A percentile compares a stretch with the other conserved stretches of the same genome.
Evolutionary conservation across 2,797 vertebrate genomes (phyloP).

Genomic region (Echeneis naucrates): DNA sequence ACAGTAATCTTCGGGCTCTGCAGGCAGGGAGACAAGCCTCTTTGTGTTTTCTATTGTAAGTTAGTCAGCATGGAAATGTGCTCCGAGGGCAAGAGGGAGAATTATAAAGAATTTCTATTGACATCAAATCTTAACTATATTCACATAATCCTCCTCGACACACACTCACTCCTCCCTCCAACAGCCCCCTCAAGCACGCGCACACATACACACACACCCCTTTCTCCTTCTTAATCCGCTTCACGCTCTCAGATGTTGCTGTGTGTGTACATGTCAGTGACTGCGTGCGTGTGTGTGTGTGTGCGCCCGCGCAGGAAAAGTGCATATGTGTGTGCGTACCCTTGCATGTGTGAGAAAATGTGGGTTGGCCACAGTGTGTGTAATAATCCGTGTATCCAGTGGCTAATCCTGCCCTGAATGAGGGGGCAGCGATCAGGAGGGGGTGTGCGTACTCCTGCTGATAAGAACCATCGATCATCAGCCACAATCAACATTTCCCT

Average conservation of each 20-base stretch:
- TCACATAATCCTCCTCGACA: conserved; percentile 72
- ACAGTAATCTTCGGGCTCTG: conserved; percentile 63
- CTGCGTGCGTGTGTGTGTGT: not conserved
- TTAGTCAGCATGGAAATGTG: conserved; percentile 72
- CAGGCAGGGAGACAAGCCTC: conserved; percentile 64
- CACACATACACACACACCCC: not conserved
- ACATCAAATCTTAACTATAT: conserved; percentile 77
- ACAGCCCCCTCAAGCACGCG: conserved; percentile 7
- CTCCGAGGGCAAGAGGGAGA: conserved; percentile 65
- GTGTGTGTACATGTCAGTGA: not conserved
- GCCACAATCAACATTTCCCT: conserved; percentile 18
- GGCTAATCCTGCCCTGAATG: conserved; percentile 65
- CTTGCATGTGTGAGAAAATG: too few relatives aligned
- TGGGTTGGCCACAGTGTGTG: not conserved
- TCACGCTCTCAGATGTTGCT: too few relatives aligned
- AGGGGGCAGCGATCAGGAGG: conserved; percentile 43
- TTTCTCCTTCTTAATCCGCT: too few relatives aligned
- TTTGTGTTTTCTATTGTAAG: conserved; percentile 71
- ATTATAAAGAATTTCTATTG: conserved; percentile 74
- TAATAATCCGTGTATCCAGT: conserved; percentile 68
- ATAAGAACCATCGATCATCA: conserved; percentile 72
- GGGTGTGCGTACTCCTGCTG: conserved; percentile 69
- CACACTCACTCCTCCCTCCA: conserved; percentile 32
- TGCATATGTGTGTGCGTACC: too few relatives aligned
- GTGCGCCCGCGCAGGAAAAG: too few relatives aligned